These are phyloP conservation scores for Sphinx pinastri DNA, from an alignment of 2,888 invertebrate species.

Conservation along the genomic window DNA sequence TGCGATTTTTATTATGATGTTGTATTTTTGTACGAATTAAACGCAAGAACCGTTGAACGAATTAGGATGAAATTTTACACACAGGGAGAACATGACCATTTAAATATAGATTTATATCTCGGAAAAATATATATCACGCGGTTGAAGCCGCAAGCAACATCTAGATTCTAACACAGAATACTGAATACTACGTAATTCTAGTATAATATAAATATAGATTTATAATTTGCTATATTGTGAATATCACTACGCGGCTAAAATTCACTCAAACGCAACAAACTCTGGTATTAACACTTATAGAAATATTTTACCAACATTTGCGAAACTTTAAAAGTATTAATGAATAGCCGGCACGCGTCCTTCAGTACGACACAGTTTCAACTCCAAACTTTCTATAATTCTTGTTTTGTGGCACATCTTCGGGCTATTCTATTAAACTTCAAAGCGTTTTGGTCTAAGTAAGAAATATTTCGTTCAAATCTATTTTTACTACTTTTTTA, in stretches of 20 bases:
- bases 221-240: not conserved
- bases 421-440: conserved; percentile 52
- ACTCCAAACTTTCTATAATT: conserved; percentile 12
- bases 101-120: not conserved
- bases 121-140: too few relatives aligned
- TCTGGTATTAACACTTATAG: not conserved
- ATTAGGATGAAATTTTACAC: too few relatives aligned
- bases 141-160: too few relatives aligned
- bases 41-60: too few relatives aligned
- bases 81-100: too few relatives aligned
- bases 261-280: not conserved
- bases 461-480: conserved; percentile 48
- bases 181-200: too few relatives aligned
- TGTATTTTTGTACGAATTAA: too few relatives aligned
- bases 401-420: conserved; percentile 33
- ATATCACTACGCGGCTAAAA: not conserved
- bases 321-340: conserved; percentile 9
- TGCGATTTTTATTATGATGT: too few relatives aligned
- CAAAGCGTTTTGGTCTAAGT: conserved; percentile 51
- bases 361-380: conserved; percentile 8
- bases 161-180: too few relatives aligned
- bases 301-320: not conserved
- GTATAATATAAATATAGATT: not conserved
- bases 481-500: conserved; percentile 9
- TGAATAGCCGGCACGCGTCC: not conserved